Evolutionary conservation across 2,888 invertebrate species (phyloP).

Genomic region (Halictus quadricinctus): DNA sequence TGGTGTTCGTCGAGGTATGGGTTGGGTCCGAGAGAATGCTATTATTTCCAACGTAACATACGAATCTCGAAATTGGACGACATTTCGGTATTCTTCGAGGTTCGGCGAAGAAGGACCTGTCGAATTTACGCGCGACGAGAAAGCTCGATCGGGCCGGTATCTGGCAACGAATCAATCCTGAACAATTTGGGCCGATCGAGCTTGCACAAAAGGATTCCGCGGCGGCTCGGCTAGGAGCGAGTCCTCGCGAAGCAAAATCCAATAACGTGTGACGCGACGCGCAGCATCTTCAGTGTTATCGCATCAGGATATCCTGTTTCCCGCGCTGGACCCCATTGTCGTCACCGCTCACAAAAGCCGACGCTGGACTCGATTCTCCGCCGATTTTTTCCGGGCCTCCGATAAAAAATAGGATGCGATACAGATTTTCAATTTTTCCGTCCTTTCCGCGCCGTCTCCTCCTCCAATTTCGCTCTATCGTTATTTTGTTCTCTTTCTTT

Average conservation of each 20-base stretch:
- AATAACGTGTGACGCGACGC: slow-evolving; percentile 57
- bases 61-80: too few species aligned
- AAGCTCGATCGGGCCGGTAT: slow-evolving; percentile 16
- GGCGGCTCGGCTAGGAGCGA: slow-evolving; percentile 10
- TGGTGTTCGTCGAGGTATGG: too few species aligned
- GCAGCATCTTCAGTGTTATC: slow-evolving; percentile 61
- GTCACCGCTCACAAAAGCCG: slow-evolving; percentile 26
- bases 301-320: slow-evolving; percentile 56
- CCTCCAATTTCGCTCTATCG: not conserved
- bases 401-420: not conserved
- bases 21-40: too few species aligned
- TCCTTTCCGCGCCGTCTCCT: not conserved
- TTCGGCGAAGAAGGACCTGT: not conserved
- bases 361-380: slow-evolving; percentile 13
- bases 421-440: slow-evolving; percentile 5
- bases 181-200: slow-evolving; percentile 26
- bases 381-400: not conserved
- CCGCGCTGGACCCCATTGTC: slow-evolving; percentile 34
- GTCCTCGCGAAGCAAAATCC: slow-evolving; percentile 60
- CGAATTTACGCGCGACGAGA: slow-evolving; percentile 23
- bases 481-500: too few species aligned
- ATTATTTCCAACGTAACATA: too few species aligned
- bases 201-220: slow-evolving; percentile 5
- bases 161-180: slow-evolving; percentile 34
- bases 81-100: not conserved